These are phyloP conservation scores for Lerema accius DNA, from an alignment of 1,140 invertebrate species.

Conservation along the genomic window DNA sequence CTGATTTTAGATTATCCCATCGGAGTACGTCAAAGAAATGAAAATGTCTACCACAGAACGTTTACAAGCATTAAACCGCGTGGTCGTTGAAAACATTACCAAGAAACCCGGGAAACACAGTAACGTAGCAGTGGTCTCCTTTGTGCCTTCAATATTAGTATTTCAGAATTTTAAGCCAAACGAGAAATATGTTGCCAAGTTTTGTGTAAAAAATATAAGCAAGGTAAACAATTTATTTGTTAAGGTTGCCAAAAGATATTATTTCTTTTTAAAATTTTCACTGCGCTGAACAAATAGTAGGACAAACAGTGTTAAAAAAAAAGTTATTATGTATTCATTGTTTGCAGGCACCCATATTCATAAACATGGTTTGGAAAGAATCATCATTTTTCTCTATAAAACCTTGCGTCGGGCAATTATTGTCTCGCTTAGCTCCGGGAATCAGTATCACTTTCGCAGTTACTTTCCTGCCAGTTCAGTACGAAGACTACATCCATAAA, in stretches of 20 bases:
- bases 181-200: conserved; percentile 67
- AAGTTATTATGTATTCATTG: not conserved
- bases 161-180: conserved; percentile 75
- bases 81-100: conserved; percentile 59
- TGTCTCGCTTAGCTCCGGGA: conserved; percentile 67
- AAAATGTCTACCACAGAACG: conserved; percentile 60
- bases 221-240: conserved; percentile 47
- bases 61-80: conserved; percentile 54
- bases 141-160: conserved; percentile 62
- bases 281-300: no score
- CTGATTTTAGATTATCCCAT: conserved; percentile 63
- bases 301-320: not conserved
- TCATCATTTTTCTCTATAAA: conserved; percentile 69
- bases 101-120: conserved; percentile 39
- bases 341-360: conserved; percentile 54
- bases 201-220: conserved; percentile 72
- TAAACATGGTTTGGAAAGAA: conserved; percentile 71
- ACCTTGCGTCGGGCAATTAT: conserved; percentile 51
- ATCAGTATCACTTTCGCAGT: conserved; percentile 67
- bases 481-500: conserved; percentile 67
- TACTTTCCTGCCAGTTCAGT: conserved; percentile 59
- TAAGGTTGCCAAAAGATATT: conserved; percentile 3
- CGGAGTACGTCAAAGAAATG: conserved; percentile 70
- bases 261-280: not conserved
- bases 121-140: conserved; percentile 54